Conservation (phyloP, 1,140 invertebrate genomes). For the Drosophila ohnishii region DNA sequence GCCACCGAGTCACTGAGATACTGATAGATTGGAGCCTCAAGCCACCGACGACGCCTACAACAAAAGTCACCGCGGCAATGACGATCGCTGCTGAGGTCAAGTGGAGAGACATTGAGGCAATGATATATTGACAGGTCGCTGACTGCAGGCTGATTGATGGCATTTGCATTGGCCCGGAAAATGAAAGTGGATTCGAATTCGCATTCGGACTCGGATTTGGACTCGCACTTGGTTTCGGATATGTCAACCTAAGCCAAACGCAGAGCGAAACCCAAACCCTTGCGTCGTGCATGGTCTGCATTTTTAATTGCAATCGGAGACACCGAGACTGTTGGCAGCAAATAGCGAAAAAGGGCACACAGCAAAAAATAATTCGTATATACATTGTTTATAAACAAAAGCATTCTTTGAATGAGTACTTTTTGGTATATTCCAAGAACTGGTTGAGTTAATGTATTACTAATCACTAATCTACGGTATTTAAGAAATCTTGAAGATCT, state of each 20-base stretch:
- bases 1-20: slow-evolving; percentile 1
- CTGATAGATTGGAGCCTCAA: slow-evolving; percentile 5
- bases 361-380: slow-evolving; percentile 15
- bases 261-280: slow-evolving; percentile 26
- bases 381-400: background rate
- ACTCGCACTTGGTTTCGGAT: slow-evolving; percentile 15
- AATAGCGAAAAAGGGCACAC: slow-evolving; percentile 26
- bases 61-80: slow-evolving; percentile 36
- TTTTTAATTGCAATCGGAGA: slow-evolving; percentile 50
- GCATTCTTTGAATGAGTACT: background rate
- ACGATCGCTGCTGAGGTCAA: slow-evolving; percentile 60
- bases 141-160: slow-evolving; percentile 43
- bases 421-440: background rate
- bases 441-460: background rate
- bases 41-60: slow-evolving; percentile 47
- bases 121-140: slow-evolving; percentile 56
- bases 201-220: slow-evolving; percentile 17
- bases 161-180: slow-evolving; percentile 46
- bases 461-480: no score
- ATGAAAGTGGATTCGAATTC: slow-evolving; percentile 46
- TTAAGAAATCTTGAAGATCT: background rate
- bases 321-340: slow-evolving; percentile 26
- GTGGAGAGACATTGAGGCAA: slow-evolving; percentile 68
- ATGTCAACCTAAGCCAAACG: slow-evolving; percentile 29
- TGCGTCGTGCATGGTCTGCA: slow-evolving; percentile 61